Percentiles rank a stretch among this genome's conserved stretches.
phyloP scores from a whole-genome alignment of 2,113 vertebrate species.

The Cyanoliseus patagonus region DNA sequence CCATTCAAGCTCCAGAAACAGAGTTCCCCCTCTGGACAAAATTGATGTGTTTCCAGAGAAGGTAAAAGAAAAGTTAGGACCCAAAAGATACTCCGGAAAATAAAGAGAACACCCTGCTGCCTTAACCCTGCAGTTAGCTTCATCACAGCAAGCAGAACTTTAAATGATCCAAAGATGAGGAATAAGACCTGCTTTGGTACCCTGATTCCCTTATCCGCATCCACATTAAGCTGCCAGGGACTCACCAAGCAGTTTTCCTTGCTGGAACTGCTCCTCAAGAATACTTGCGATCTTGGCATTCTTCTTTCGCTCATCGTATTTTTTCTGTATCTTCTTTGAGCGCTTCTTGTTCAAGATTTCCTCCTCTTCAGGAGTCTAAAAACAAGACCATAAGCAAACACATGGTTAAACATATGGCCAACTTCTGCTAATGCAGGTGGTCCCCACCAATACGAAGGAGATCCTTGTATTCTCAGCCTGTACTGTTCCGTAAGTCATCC shows the following conservation, averaged over 20 bases:
- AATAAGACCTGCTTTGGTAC: not conserved
- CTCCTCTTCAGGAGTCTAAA: conserved; percentile 94
- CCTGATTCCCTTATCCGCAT: not conserved
- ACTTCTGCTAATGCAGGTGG: not conserved
- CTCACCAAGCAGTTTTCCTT: conserved; percentile 97
- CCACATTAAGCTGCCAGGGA: not conserved
- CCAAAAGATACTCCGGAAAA: not conserved
- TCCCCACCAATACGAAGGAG: not conserved
- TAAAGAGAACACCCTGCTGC: not conserved
- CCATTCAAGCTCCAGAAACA: not conserved
- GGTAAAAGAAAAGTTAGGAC: not conserved
- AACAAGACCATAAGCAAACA: not conserved
- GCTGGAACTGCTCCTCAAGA: conserved; percentile 96
- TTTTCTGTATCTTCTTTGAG: conserved; percentile 98
- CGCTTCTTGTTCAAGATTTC: conserved; percentile 97
- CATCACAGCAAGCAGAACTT: not conserved
- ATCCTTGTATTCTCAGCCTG: not conserved
- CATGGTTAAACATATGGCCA: not conserved
- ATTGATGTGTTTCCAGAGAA: not conserved
- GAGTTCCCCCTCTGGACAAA: not conserved
- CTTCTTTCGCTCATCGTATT: conserved; percentile 93
- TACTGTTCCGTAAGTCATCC: not conserved
- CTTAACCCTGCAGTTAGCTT: not conserved
- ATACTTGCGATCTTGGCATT: conserved; percentile 90
- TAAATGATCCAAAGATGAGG: not conserved